These are phyloP conservation scores for Coenobita brevimanus DNA, from an alignment of 1,140 invertebrate species.

Conservation along the genomic window DNA sequence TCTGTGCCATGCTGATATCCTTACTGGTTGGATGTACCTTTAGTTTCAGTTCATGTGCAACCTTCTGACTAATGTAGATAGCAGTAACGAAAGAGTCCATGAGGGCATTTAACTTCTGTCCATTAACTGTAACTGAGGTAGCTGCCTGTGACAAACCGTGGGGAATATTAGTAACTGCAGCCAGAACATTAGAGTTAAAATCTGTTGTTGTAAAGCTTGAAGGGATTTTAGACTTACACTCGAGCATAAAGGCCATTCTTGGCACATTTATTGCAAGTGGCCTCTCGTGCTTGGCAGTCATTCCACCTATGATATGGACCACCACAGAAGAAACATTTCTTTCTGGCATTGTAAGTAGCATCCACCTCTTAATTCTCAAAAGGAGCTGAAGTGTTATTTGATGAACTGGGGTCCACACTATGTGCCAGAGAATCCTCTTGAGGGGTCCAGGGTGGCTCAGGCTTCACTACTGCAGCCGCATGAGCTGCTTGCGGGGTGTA, in stretches of 20 bases:
- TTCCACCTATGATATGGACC: no score
- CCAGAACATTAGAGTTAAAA: neutral
- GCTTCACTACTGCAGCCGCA: neutral
- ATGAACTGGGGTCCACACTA: no score
- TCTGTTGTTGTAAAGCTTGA: neutral
- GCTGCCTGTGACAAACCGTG: constrained; percentile 28
- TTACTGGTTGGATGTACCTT: constrained; percentile 5
- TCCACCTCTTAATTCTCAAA: constrained; percentile 7
- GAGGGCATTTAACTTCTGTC: neutral
- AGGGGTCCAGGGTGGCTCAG: no score
- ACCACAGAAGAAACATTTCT: no score
- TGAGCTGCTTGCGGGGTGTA: no score
- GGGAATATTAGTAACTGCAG: neutral
- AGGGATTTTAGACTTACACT: neutral
- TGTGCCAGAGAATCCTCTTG: no score
- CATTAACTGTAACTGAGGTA: constrained; percentile 17
- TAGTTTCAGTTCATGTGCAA: neutral
- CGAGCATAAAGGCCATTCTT: constrained; percentile 12
- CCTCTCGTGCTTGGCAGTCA: neutral
- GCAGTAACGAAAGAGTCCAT: constrained; percentile 6
- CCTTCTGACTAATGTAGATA: neutral
- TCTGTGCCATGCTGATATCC: neutral
- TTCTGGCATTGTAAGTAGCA: neutral
- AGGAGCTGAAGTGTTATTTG: neutral
- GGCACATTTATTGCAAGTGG: constrained; percentile 22